Percentiles rank a stretch among this genome's conserved stretches.
phyloP scores from a whole-genome alignment of 2,888 invertebrate species.

The Dioctria rufipes region DNA sequence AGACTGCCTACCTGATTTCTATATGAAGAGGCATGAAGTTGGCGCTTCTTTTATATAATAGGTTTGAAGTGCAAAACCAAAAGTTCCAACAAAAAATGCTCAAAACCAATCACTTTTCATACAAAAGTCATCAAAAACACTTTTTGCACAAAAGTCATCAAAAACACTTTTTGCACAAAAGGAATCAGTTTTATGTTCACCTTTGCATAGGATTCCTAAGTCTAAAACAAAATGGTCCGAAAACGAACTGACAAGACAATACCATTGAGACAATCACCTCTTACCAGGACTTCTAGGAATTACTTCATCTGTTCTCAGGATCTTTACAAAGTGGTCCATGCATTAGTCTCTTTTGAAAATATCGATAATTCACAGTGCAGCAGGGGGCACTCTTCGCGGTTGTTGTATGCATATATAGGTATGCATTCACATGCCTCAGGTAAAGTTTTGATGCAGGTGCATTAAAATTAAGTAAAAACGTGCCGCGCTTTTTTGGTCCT shows the following conservation, averaged over 20 bases:
- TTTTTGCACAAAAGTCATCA: constrained; percentile 14
- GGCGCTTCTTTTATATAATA: neutral
- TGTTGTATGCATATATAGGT: neutral
- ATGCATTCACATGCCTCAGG: constrained; percentile 8
- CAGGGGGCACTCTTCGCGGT: constrained; percentile 37
- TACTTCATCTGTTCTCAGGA: constrained; percentile 18
- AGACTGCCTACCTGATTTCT: neutral
- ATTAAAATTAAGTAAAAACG: constrained; percentile 13
- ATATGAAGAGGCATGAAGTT: neutral
- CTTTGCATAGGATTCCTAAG: neutral
- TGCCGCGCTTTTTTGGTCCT: constrained; percentile 21
- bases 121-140: constrained; percentile 20
- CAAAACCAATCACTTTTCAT: neutral
- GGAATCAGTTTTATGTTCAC: neutral
- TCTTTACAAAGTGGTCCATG: constrained; percentile 35
- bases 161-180: constrained; percentile 21
- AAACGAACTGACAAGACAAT: constrained; percentile 8
- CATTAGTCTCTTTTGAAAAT: constrained; percentile 28
- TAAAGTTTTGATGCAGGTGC: constrained; percentile 44
- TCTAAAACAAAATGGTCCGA: constrained; percentile 20
- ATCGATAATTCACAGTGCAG: constrained; percentile 25
- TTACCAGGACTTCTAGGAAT: constrained; percentile 19
- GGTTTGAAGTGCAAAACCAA: too few species aligned
- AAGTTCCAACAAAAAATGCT: neutral
- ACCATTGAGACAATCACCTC: constrained; percentile 5